phyloP scores from a whole-genome alignment of 2,797 vertebrate species.

The Chelon labrosus region DNA sequence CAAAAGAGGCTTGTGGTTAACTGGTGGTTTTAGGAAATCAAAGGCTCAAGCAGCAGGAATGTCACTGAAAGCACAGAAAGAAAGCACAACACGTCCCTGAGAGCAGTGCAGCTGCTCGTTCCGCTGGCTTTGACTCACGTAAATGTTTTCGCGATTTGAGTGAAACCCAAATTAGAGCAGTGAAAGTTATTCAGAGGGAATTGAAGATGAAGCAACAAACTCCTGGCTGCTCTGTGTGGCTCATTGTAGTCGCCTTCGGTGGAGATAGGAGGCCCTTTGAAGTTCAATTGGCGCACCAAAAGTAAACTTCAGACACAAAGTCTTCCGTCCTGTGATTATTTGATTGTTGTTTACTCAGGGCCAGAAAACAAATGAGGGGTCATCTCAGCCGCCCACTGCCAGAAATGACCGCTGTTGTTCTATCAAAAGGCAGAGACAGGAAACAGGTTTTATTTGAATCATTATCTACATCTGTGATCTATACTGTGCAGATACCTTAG shows the following conservation, averaged over 20 bases:
- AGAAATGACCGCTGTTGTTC: slow-evolving; percentile 48
- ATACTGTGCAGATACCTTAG: slow-evolving; percentile 46
- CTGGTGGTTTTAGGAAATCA: neutral
- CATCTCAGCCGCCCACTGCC: slow-evolving; percentile 57
- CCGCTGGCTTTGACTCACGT: neutral
- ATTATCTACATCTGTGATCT: slow-evolving; percentile 65
- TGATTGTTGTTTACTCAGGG: slow-evolving; percentile 80
- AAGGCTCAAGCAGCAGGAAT: neutral
- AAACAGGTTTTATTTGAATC: slow-evolving; percentile 69
- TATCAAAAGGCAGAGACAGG: slow-evolving; percentile 60
- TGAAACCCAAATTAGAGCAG: neutral
- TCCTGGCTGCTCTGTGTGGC: slow-evolving; percentile 25
- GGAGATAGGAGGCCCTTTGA: slow-evolving; percentile 76
- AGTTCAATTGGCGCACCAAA: slow-evolving; percentile 74
- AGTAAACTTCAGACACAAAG: slow-evolving; percentile 81
- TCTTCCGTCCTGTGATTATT: slow-evolving; percentile 85
- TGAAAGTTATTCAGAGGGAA: slow-evolving; percentile 13
- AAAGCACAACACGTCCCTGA: neutral
- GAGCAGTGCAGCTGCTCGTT: neutral
- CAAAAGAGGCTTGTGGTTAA: neutral
- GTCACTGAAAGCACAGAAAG: neutral
- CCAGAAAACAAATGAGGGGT: slow-evolving; percentile 75
- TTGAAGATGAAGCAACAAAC: slow-evolving; percentile 30
- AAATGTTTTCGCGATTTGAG: slow-evolving; percentile 5
- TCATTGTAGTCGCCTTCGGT: neutral